phyloP scores from a whole-genome alignment of 2,888 invertebrate genomes.

The Diaphora mendica region DNA sequence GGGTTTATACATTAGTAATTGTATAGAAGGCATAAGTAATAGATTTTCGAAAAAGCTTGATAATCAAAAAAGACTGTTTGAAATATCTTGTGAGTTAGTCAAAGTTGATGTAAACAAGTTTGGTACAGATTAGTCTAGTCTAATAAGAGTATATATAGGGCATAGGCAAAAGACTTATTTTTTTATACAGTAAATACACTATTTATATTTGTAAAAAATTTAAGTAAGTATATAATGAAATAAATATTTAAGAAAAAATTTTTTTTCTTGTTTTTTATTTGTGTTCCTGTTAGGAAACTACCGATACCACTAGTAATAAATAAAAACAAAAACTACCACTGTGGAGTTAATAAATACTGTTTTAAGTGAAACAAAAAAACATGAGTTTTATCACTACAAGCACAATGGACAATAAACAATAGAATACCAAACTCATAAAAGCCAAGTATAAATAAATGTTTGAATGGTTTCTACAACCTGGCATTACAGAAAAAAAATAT shows the following conservation, averaged over 20 bases:
- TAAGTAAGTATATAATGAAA: conserved; percentile 42
- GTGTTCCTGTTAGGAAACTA: background rate
- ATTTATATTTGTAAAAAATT: conserved; percentile 33
- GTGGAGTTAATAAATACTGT: background rate
- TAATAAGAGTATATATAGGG: background rate
- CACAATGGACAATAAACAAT: conserved; percentile 49
- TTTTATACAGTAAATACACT: conserved; percentile 23
- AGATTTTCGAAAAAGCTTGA: conserved; percentile 85
- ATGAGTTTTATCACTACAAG: conserved; percentile 32
- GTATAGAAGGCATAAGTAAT: conserved; percentile 86
- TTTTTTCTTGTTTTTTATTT: too few relatives aligned
- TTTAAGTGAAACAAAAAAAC: conserved; percentile 10
- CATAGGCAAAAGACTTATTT: conserved; percentile 30
- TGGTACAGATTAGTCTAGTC: conserved; percentile 54
- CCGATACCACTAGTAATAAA: background rate
- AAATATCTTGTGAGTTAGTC: conserved; percentile 88
- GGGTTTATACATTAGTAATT: conserved; percentile 94
- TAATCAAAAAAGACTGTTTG: conserved; percentile 89
- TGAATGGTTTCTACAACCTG: conserved; percentile 39
- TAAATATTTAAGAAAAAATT: conserved; percentile 29
- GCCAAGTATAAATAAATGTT: conserved; percentile 25
- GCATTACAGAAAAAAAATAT: conserved; percentile 27
- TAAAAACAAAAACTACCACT: background rate
- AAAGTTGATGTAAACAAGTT: conserved; percentile 66
- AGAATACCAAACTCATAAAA: conserved; percentile 36